Base-by-base conservation (phyloP, 2,797 vertebrate genomes). In the Leptatherina wallacei region DNA sequence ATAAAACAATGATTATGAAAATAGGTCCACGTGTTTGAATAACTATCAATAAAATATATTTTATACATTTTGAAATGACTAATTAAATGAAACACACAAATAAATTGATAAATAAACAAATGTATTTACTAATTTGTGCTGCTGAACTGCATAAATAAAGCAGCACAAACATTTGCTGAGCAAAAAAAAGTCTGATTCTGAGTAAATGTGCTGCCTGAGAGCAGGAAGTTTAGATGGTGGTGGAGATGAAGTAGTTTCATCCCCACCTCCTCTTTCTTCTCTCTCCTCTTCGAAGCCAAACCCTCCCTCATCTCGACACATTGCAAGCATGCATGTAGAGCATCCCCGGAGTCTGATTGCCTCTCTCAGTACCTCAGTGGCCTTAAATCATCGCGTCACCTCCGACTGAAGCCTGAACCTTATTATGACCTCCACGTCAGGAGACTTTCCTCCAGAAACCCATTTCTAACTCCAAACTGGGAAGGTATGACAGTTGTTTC, bases 401-500 rank as follows among this genome's bases (percentile, higher is more conserved):
- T 61, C 42, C 61, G 35, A 3, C 24, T 61, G 36, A 35, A 69
- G 29, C 63, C 65, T 11, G 29, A 6, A 74, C 36, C 70, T 73
- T 79, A 80, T 3, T 78, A 78, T 86, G 90, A 76, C 81, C 71
- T 60, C 69, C 64, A 74, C 56, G 32, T 67, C 60, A 32, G 54
- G 54, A 68, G 52, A 62, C 83, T 54, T 51, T 71, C 58, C 61
- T 11, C 20, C 72, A 71, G 54, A 64, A 65, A 56, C 67, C 35
- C 7, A 30, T 64, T 65, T 52, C 51, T 90, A 77, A 66, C 44
- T 58, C 42, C 71, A 55, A 86, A 72, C 84, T 83, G 55, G 65
- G 59, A 86, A 93, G 93, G 93, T 94, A 90, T 69, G 88, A 67
- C 64, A 47, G 40, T 13, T 13, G 13, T 60, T 79, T 70, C 55